Percentiles rank a stretch among this genome's conserved stretches.
These are phyloP conservation scores for Taenaris catops DNA, from an alignment of 2,888 invertebrate genomes.

Conservation along the genomic window DNA sequence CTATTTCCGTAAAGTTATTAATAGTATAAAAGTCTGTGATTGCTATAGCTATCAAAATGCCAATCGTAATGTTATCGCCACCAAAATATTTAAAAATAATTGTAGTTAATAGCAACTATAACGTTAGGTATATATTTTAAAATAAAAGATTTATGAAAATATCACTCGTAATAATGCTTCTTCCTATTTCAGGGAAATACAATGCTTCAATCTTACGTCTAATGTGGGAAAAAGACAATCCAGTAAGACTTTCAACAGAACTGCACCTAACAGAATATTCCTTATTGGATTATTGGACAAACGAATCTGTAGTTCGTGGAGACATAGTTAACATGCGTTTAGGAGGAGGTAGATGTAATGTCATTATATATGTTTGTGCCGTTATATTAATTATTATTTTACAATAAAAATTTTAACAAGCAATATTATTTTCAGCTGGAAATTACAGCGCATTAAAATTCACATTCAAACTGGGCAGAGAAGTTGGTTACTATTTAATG, in stretches of 20 bases:
- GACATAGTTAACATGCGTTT: constrained; percentile 83
- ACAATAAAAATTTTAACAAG: too few species aligned
- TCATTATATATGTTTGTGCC: constrained; percentile 31
- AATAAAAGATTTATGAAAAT: too few species aligned
- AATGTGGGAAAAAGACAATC: constrained; percentile 87
- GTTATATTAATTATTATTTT: too few species aligned
- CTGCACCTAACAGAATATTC: constrained; percentile 91
- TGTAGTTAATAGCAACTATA: too few species aligned
- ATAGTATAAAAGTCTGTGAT: too few species aligned
- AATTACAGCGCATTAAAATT: constrained; percentile 91
- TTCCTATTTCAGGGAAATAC: constrained; percentile 85
- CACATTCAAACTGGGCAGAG: constrained; percentile 87
- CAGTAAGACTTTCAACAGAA: constrained; percentile 87
- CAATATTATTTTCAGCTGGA: constrained; percentile 83
- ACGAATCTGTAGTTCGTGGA: constrained; percentile 84
- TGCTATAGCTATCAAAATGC: too few species aligned
- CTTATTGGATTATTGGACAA: constrained; percentile 85
- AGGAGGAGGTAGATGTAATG: constrained; percentile 84
- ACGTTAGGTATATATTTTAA: too few species aligned
- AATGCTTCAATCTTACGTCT: constrained; percentile 87
- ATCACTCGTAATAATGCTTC: too few species aligned
- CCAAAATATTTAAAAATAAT: too few species aligned
- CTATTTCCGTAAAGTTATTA: too few species aligned
- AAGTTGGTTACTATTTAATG: constrained; percentile 93
- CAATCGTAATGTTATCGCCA: too few species aligned